Conservation (phyloP, 2,888 invertebrate genomes). For the Dioctria linearis region DNA sequence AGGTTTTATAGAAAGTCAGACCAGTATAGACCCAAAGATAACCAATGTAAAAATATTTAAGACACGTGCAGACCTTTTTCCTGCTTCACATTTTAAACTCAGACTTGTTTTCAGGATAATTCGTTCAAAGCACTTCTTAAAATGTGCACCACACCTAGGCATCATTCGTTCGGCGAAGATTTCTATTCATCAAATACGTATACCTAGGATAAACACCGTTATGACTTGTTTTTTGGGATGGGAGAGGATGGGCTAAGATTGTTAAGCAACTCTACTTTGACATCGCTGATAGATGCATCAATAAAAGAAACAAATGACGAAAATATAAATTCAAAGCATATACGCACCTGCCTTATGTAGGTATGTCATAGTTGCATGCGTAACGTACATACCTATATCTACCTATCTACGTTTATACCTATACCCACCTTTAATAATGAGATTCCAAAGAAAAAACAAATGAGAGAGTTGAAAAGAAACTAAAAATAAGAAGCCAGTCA, state of each 20-base stretch:
- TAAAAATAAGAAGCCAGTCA: conserved; percentile 23
- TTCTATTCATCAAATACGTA: not conserved
- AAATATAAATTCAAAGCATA: conserved; percentile 47
- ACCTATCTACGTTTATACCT: no score
- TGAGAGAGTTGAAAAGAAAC: not conserved
- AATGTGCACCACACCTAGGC: conserved; percentile 10
- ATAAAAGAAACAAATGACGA: conserved; percentile 37
- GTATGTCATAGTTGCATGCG: no score
- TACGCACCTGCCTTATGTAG: no score
- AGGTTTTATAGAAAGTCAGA: not conserved
- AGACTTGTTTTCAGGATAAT: not conserved
- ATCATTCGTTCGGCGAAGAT: not conserved
- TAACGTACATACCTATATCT: no score
- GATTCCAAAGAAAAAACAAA: conserved; percentile 50
- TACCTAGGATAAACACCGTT: conserved; percentile 41
- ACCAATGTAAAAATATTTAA: conserved; percentile 23
- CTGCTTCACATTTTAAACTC: conserved; percentile 21
- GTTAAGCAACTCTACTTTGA: conserved; percentile 44
- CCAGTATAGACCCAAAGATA: not conserved
- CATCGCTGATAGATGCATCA: conserved; percentile 38
- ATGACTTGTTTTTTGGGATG: conserved; percentile 32
- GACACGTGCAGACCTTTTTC: conserved; percentile 22
- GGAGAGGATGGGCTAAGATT: conserved; percentile 37
- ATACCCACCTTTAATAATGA: conserved; percentile 34
- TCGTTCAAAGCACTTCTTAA: not conserved